A percentile compares a stretch with the other conserved stretches of the same genome.
Conservation (phyloP, 2,888 invertebrate species). For the Galerucella nymphaeae region DNA sequence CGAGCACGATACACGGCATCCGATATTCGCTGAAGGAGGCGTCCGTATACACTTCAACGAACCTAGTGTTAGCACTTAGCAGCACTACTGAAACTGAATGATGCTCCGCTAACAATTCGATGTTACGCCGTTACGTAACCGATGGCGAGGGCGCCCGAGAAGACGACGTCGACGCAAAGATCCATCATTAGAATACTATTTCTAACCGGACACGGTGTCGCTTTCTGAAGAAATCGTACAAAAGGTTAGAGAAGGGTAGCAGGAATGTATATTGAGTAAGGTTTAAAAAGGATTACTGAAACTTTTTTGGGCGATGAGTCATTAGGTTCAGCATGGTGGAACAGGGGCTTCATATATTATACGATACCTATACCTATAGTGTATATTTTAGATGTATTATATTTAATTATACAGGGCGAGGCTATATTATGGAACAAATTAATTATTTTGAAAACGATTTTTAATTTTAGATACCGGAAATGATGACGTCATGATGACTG, state of each 20-base stretch:
- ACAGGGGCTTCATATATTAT: too few species aligned
- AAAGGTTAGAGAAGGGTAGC: not conserved
- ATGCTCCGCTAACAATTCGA: constrained; percentile 21
- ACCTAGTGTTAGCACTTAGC: constrained; percentile 17
- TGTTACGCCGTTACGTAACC: constrained; percentile 25
- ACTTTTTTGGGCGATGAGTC: not conserved
- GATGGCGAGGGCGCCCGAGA: constrained; percentile 23
- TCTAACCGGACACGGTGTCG: constrained; percentile 9
- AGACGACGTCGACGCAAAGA: constrained; percentile 30
- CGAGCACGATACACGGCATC: constrained; percentile 2
- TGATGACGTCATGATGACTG: too few species aligned
- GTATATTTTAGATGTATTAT: too few species aligned
- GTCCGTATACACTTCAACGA: constrained; percentile 11
- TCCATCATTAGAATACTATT: not conserved
- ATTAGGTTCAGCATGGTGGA: not conserved
- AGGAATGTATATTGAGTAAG: not conserved
- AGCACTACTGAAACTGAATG: too few species aligned
- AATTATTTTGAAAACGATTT: too few species aligned
- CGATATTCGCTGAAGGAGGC: constrained; percentile 23
- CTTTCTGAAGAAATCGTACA: not conserved
- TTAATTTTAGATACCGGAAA: too few species aligned
- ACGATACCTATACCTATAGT: too few species aligned
- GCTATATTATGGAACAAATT: too few species aligned
- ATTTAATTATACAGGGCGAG: too few species aligned
- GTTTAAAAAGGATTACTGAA: not conserved